Percentiles rank a stretch among this genome's conserved stretches.
Conservation (phyloP, 2,797 vertebrate species). For the Nasua narica region DNA sequence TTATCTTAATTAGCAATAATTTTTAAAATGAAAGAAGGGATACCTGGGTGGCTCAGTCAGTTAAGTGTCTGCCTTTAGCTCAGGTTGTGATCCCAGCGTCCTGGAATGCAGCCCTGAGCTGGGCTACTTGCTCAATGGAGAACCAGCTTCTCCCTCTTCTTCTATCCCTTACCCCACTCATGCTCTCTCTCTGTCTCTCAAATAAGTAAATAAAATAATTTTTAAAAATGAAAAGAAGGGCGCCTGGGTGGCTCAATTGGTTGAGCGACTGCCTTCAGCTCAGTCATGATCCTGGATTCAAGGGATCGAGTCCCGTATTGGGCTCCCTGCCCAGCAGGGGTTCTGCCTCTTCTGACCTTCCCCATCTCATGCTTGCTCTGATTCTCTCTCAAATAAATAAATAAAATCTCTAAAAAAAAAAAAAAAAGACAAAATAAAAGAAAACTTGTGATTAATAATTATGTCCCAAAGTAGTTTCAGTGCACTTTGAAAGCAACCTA, state of each 20-base stretch:
- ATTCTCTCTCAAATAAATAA: not conserved
- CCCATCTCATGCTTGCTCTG: not conserved
- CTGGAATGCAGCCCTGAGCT: too few species aligned
- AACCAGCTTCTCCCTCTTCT: too few species aligned
- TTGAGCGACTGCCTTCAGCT: not conserved
- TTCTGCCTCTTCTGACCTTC: not conserved
- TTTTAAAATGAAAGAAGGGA: not conserved
- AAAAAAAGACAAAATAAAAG: not conserved
- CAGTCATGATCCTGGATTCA: not conserved
- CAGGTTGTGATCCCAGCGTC: too few species aligned
- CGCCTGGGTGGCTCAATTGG: not conserved
- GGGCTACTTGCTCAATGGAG: too few species aligned
- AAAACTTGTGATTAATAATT: not conserved
- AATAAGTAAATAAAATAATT: too few species aligned
- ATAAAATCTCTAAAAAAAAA: not conserved
- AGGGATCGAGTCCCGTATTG: not conserved
- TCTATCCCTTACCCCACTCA: too few species aligned
- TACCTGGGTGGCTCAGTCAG: too few species aligned
- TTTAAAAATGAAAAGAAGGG: not conserved
- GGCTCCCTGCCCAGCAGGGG: not conserved
- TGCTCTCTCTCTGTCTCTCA: too few species aligned
- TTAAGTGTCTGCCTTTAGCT: too few species aligned
- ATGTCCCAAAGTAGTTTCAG: not conserved
- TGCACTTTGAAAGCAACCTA: not conserved
- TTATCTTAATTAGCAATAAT: not conserved